These are phyloP conservation scores for Hoplostethus atlanticus DNA, from an alignment of 2,797 vertebrate species.

Conservation along the genomic window DNA sequence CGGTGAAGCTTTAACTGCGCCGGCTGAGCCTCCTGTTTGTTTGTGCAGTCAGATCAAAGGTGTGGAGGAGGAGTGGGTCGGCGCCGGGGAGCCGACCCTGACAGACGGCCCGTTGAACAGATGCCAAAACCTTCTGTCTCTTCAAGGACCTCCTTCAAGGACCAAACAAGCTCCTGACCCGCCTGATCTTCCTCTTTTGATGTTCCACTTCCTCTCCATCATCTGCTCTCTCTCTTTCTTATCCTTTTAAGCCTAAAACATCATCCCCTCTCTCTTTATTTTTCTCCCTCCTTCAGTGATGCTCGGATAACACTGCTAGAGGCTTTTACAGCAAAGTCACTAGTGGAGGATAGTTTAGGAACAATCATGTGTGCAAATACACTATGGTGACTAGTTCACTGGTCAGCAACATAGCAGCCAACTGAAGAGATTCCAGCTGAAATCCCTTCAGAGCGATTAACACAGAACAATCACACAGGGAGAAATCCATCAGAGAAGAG, in stretches of 20 bases:
- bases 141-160: constrained; percentile 34
- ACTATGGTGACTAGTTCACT: too few species aligned
- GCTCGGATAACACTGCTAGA: too few species aligned
- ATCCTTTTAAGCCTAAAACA: background rate
- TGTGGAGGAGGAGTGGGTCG: constrained; percentile 26
- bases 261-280: background rate
- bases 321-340: too few species aligned
- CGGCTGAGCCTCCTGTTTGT: background rate
- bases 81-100: constrained; percentile 4
- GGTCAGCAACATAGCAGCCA: too few species aligned
- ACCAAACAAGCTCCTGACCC: constrained; percentile 4
- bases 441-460: too few species aligned
- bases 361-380: too few species aligned
- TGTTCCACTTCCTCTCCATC: background rate
- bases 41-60: constrained; percentile 10
- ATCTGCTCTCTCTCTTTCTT: background rate
- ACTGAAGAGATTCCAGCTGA: too few species aligned
- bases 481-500: too few species aligned
- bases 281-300: background rate
- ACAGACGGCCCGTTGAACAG: constrained; percentile 7
- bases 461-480: too few species aligned
- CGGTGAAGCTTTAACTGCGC: background rate
- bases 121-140: constrained; percentile 57
- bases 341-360: too few species aligned
- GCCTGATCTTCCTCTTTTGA: constrained; percentile 4